A percentile compares a stretch with the other conserved stretches of the same genome.
These are phyloP conservation scores for Orcinus orca DNA, from an alignment of 2,113 vertebrate genomes.

Conservation along the genomic window DNA sequence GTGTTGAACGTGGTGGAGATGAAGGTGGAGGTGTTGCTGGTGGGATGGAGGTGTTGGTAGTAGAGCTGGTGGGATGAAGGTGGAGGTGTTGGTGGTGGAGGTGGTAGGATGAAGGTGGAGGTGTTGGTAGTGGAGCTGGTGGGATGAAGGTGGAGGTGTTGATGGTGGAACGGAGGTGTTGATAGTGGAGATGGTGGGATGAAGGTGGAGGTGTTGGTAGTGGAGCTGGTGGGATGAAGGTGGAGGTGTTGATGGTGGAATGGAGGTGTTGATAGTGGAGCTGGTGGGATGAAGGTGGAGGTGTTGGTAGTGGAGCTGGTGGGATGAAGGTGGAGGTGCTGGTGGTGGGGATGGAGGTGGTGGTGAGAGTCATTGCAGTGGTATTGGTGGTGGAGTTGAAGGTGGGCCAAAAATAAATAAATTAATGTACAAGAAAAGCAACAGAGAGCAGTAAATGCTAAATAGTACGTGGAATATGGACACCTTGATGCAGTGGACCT, in stretches of 20 bases:
- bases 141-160: background rate
- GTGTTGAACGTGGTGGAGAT: too few species aligned
- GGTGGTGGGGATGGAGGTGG: background rate
- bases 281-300: background rate
- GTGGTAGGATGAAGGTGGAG: background rate
- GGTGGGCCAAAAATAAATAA: background rate
- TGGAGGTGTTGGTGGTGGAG: background rate
- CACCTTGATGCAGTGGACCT: background rate
- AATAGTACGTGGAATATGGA: background rate
- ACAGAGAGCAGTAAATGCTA: too few species aligned
- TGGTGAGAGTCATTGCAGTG: fast-evolving
- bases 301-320: too few species aligned
- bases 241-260: fast-evolving
- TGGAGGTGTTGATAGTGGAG: background rate
- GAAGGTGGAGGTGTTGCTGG: background rate
- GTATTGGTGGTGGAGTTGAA: background rate
- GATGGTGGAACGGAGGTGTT: background rate
- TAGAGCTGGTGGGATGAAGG: background rate
- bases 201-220: fast-evolving
- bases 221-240: too few species aligned
- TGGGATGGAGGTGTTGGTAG: too few species aligned
- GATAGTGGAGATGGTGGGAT: background rate
- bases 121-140: background rate
- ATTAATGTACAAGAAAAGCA: background rate
- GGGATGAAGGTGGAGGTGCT: background rate